Evolutionary conservation across 1,140 invertebrate species (phyloP), one percentile per base, ranked within the genome.

Genomic region (Drosophila fuyamai): DNA sequence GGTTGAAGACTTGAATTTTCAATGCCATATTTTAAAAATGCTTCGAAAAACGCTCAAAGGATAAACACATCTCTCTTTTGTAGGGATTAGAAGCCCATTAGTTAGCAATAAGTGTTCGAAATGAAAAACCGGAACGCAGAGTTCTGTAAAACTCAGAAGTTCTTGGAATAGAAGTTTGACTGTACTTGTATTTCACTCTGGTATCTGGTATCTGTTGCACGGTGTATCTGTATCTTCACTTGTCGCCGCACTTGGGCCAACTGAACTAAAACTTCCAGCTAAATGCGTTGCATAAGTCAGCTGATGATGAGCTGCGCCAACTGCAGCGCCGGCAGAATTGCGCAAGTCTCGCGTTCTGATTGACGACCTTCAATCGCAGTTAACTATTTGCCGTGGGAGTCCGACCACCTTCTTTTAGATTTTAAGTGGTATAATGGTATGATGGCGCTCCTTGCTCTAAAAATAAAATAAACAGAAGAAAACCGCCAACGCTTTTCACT

Each of bases 261-360:
- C 81, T 90, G 73, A 86, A 88, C 85, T 77, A 63, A 90, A 80
- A 67, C 58, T 70, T 79, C 46, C 54, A 70, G 80, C 76, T 65
- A 79, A 65, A 66, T 90, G 77, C 85, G 70, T 85, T 89, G 84
- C 86, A 90, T 89, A 89, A 90, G 70, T 73, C 73, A 73, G 56
- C 51, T 53, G 73, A 62, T 50, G 63, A 60, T 73, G 44, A 70
- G 56, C 70, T 55, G 61, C 71, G 73, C 55, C 61, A 41, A 54
- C 70, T 35, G 46, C 29, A 63, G 70, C 23, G 29, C 16, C 23
- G 56, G 59, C 58, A 71, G 59, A 70, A 66, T 88, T 82, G 83
- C 83, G 82, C 79, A 82, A 86, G 76, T 63, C 46, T 75, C 51
- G 41, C 59, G 74, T 76, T 76, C 73, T 76, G 47, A 73, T 73